Evolutionary conservation across 2,113 vertebrate species (phyloP).

Genomic region (Chaenocephalus aceratus): DNA sequence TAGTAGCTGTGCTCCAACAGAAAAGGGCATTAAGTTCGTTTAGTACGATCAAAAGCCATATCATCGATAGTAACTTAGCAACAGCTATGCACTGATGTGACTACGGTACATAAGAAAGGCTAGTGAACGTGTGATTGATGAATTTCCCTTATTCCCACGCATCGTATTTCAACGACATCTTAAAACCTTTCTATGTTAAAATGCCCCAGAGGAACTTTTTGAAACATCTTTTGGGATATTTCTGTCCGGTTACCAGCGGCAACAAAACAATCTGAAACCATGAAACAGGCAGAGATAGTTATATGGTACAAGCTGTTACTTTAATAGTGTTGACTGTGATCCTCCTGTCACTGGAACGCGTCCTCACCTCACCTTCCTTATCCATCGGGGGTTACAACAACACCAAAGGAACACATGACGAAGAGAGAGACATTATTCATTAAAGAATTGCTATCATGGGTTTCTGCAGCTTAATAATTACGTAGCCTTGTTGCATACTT

Average conservation of each 20-base stretch:
- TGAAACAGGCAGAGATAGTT: slow-evolving; percentile 4
- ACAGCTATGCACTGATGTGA: too few species aligned
- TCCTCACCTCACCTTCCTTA: too few species aligned
- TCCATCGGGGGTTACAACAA: too few species aligned
- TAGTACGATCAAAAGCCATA: too few species aligned
- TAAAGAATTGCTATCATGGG: slow-evolving; percentile 4
- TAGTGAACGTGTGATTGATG: too few species aligned
- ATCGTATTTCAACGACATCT: too few species aligned
- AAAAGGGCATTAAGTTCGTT: too few species aligned
- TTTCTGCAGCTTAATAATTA: slow-evolving; percentile 1
- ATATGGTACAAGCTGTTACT: slow-evolving; percentile 19
- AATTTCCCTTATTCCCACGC: too few species aligned
- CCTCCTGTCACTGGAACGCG: slow-evolving; percentile 2
- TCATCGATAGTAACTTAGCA: too few species aligned
- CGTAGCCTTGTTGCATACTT: not conserved
- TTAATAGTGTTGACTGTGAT: slow-evolving; percentile 28
- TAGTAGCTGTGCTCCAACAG: too few species aligned
- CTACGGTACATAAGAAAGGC: too few species aligned
- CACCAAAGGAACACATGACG: slow-evolving; percentile 3
- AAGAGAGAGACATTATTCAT: slow-evolving; percentile 9
- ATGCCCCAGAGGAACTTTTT: not conserved
- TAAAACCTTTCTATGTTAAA: not conserved
- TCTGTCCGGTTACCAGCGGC: not conserved
- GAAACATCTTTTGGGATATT: not conserved
- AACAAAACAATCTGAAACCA: not conserved